Evolutionary conservation across 2,113 vertebrate genomes (phyloP), one percentile per base, ranked within the genome.

Genomic region (Lagopus muta): DNA sequence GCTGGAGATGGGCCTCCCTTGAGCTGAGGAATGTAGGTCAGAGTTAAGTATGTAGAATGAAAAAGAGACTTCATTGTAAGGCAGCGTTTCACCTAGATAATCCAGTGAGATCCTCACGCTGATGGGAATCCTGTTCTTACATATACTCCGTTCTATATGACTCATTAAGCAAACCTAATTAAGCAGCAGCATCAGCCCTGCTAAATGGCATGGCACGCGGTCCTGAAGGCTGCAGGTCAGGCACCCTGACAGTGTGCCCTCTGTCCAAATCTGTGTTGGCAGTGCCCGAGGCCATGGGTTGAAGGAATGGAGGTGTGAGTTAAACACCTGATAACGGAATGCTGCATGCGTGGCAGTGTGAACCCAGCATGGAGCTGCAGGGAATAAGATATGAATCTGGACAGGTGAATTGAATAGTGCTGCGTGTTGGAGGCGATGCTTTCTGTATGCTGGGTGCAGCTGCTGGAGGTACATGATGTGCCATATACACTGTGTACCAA

Each of bases 121-220:
- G 30, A 64, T 22, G 74, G 82, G 55, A 88, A 86, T 92, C 89
- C 64, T 92, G 38, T 57, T 94, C 69, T 74, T 78, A 38, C 38
- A 10, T 87, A 74, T 61, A 6, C 7, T 2, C 65, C 77, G 2
- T 90, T 94, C 89, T 86, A 69, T 90, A 13, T 89, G 88, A 91
- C 61, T 94, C 79, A 83, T 88, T 95, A 88, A 67, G 19, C 82
- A 83, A 88, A 52, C 64, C 72, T 83, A 88, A 88, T 96, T 64
- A 83, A 83, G 73, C 19, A 65, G 61, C 47, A 81, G 30, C 28
- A 47, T 61, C 43, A 89, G 30, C 47, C 65, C 34, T 88, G 3
- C 47, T 76, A 20, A 69, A 52, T 73, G 43, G 50, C 13, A 5
- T 12, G 20, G 58, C 62, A 25, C 20, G 12, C 1, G 84, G 5